Base-by-base conservation (phyloP, 2,888 invertebrate species). In the Peribatodes rhomboidaria region DNA sequence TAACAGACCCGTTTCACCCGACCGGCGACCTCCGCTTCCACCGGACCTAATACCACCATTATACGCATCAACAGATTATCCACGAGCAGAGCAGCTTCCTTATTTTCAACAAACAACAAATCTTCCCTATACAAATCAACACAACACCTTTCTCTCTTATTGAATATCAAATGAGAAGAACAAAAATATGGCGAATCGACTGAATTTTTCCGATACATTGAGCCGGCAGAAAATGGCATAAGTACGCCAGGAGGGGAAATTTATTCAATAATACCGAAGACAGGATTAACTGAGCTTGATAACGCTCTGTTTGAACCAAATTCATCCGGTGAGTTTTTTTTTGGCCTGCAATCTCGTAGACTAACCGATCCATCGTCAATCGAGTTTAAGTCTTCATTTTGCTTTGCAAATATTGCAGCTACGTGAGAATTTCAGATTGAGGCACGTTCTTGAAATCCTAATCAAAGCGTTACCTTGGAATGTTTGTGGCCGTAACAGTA, bases 221-320 rank as follows among this genome's bases (percentile, higher is more conserved):
- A 70, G 65, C 68, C 61, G 61, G 73, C 77, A 77, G 74, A 78
- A 86, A 88, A 84, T 80, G 80, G 78, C 76, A 80, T 79, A 82
- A 83, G 81, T 80, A 85, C 80, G 78, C 78, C 75, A 81, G 77
- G 72, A 81, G 80, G 72, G 82, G 83, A 86, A 88, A 86, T 89
- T 87, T 89, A 89, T 89, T 89, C 87, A 87, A 88, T 89, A 89
- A 89, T 83, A 87, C 82, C 83, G 84, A 85, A 90, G 86, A 88
- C 82, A 85, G 83, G 87, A 89, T 88, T 88, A 90, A 84, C 85
- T 84, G 84, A 79, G 87, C 80, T 88, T 83, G 85, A 85, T 88
- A 88, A 88, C 87, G 88, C 86, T 86, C 77, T 82, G 78, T 81
- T 87, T 84, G 82, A 89, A 81, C 84, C 84, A 77, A 81, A 82